Percentiles rank a stretch among this genome's conserved stretches.
phyloP scores from a whole-genome alignment of 2,888 invertebrate genomes.

The Drosophila mettleri region DNA sequence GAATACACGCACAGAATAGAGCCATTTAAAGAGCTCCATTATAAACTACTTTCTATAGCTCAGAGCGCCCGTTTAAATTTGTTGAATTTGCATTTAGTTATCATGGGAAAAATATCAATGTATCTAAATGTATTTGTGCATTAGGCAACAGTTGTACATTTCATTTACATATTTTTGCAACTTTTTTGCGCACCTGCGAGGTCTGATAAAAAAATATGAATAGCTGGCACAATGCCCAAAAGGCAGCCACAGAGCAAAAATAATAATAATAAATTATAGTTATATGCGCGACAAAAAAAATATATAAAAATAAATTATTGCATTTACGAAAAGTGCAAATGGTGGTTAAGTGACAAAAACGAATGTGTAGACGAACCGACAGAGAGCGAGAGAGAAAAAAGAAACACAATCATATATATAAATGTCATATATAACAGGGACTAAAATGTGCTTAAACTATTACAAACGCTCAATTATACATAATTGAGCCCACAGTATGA shows the following conservation, averaged over 20 bases:
- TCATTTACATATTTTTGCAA: slow-evolving; percentile 19
- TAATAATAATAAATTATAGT: slow-evolving; percentile 68
- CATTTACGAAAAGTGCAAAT: slow-evolving; percentile 45
- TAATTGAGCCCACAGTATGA: slow-evolving; percentile 57
- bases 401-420: slow-evolving; percentile 13
- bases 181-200: slow-evolving; percentile 39
- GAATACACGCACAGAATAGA: slow-evolving; percentile 37
- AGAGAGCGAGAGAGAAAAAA: background rate
- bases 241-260: slow-evolving; percentile 50
- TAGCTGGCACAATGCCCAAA: slow-evolving; percentile 65
- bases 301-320: slow-evolving; percentile 29
- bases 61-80: slow-evolving; percentile 15
- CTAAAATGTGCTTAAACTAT: slow-evolving; percentile 63
- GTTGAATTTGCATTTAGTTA: slow-evolving; percentile 23
- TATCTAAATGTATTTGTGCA: slow-evolving; percentile 59
- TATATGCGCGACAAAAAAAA: slow-evolving; percentile 25
- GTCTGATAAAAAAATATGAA: slow-evolving; percentile 50
- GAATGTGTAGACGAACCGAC: slow-evolving; percentile 13
- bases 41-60: background rate
- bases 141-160: slow-evolving; percentile 48
- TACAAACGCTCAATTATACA: slow-evolving; percentile 62
- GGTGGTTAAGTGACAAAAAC: slow-evolving; percentile 42
- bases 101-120: slow-evolving; percentile 23
- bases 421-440: slow-evolving; percentile 8
- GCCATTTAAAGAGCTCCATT: slow-evolving; percentile 22